Evolutionary conservation across 2,888 invertebrate species (phyloP), one percentile per base, ranked within the genome.

Genomic region (Nephrotoma guestfalica): DNA sequence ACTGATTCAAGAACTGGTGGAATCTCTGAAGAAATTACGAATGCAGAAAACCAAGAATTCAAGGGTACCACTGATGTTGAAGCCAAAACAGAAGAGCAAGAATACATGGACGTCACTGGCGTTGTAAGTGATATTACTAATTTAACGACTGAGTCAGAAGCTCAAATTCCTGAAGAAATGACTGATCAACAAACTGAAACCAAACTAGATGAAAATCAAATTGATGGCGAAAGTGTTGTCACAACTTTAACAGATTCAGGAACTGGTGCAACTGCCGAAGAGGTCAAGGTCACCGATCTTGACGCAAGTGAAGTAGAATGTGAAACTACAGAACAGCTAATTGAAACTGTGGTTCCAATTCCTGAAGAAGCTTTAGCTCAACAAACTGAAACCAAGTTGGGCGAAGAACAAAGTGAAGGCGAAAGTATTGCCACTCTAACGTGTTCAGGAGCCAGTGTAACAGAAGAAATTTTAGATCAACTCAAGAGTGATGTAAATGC

Each of bases 131-230:
- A 86, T 3, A 42, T 71, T 11, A 84, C 9, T 18, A 3, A 13
- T 2, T 83, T 83, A 13, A 2, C 30, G 30, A 30, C 30, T 30
- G 86, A 87, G 87, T 90, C 0, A 89, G 47, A n/a, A 1, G 4
- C 47, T 51, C 47, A 15, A 51, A n/a, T 51, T 11, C 3, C n/a
- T n/a, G 89, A 87, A 86, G 15, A 0, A 47, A 7, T 40, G 11
- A 40, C 47, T 9, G 11, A 15, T 85, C 41, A 89, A 9, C 88
- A 89, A 87, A 45, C 40, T 4, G 83, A 83, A 83, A 57, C 18
- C n/a, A 57, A 57, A 18, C 3, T 7, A 18, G 51, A 15, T 15
- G 51, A 57, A 9, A 15, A 15, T 6, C 15, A 51, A 51, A 15
- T 4, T 51, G 5, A 0, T 15, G 51, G 15, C 4, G 51, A 15